Base-by-base conservation (phyloP, 2,888 invertebrate species). In the Spisula solida region DNA sequence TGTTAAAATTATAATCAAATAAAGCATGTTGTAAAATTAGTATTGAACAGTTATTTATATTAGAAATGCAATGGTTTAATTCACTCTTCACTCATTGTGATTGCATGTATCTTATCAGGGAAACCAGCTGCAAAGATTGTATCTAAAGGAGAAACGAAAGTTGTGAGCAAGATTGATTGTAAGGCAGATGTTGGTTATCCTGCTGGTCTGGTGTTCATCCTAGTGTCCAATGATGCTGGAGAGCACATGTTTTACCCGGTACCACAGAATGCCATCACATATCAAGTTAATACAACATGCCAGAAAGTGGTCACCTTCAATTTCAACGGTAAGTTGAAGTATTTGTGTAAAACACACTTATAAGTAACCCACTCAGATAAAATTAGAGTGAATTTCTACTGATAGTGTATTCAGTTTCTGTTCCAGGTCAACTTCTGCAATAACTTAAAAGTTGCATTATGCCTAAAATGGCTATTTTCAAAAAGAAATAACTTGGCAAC, bases 121-220 rank as follows among this genome's bases (percentile, higher is more conserved):
- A 75, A 75, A 34, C 75, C 75, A 75, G 75, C 75, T 34, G 75
- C 34, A 34, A 31, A 31, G 75, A 75, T 75, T 75, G 75, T 75
- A 31, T 34, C 75, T 0, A 34, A 75, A 16, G 75, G 75, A 18
- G 75, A 75, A 34, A 31, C 34, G 0, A 12, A 34, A 16, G 75
- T 34, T 31, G 75, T 75, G 6, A 75, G 16, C 34, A 75, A 75
- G 29, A 34, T 75, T 16, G 75, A 31, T 18, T 85, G 84, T 79
- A 34, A 85, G 55, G 84, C 84, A 12, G 78, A 85, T 47, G 6
- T 51, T 18, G 84, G 84, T 25, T 85, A 85, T 56, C 84, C 84
- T 8, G 41, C 48, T 25, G 78, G 84, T 20, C n/a, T 55, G 1
- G 47, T 85, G 0, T 66, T 85, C 25, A 78, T 85, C 10, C 31